Evolutionary conservation across 2,113 vertebrate species (phyloP).

Genomic region (Solenodon paradoxus): DNA sequence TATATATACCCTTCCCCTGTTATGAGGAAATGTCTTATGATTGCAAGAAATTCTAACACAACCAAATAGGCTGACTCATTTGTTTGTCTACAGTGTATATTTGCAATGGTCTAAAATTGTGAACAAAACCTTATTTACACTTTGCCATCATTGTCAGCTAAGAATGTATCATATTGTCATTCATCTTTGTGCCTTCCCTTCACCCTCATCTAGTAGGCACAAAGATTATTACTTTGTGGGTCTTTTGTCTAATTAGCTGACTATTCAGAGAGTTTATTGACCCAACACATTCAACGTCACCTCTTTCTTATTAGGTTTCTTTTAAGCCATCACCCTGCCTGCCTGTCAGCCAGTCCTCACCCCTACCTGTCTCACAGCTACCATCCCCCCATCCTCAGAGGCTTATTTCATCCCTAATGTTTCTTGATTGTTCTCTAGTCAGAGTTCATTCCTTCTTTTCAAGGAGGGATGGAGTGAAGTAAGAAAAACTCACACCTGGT

Average conservation of each 20-base stretch:
- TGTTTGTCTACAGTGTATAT: background rate
- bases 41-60: background rate
- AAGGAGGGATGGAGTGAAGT: background rate
- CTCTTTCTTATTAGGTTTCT: slow-evolving; percentile 26
- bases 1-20: background rate
- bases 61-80: background rate
- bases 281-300: slow-evolving; percentile 54
- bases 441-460: slow-evolving; percentile 12
- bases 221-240: slow-evolving; percentile 11
- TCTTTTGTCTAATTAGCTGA: slow-evolving; percentile 66
- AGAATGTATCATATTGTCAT: background rate
- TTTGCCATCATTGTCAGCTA: slow-evolving; percentile 1
- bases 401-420: background rate
- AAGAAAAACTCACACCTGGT: background rate
- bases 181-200: background rate
- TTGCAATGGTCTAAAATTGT: background rate
- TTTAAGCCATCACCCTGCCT: background rate
- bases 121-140: slow-evolving; percentile 31
- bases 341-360: background rate
- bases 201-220: background rate
- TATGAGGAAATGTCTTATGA: background rate
- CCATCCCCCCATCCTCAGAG: background rate
- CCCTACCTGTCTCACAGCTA: background rate
- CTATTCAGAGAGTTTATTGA: slow-evolving; percentile 68
- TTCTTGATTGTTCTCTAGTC: background rate